Conservation (phyloP, 2,113 vertebrate species). For the Nesoenas mayeri region DNA sequence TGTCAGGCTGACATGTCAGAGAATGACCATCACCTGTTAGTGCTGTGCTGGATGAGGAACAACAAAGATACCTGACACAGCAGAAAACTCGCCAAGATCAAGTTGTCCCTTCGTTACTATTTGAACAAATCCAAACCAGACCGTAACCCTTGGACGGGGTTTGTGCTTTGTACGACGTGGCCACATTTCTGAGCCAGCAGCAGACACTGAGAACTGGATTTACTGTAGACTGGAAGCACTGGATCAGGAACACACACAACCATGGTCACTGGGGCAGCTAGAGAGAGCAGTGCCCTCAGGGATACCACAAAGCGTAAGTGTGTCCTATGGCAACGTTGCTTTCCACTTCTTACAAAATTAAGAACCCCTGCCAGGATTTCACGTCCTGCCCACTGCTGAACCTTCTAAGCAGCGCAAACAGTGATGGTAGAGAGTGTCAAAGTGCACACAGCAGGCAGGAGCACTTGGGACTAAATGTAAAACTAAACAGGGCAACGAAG, state of each 20-base stretch:
- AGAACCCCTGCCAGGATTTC: not conserved
- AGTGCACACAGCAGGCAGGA: accelerated
- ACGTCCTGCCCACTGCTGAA: not conserved
- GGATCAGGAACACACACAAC: accelerated
- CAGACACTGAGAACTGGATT: not conserved
- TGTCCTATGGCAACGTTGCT: not conserved
- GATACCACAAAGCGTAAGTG: not conserved
- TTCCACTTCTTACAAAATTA: not conserved
- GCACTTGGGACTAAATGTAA: not conserved
- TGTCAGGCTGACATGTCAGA: not conserved
- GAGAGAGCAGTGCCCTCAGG: not conserved
- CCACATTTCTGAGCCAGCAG: not conserved
- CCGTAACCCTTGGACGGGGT: not conserved
- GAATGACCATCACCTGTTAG: not conserved
- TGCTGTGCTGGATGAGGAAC: not conserved
- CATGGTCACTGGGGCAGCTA: accelerated
- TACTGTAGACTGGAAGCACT: not conserved
- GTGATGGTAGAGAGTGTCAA: not conserved
- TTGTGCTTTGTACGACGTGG: accelerated
- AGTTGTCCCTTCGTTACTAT: not conserved
- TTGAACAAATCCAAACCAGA: not conserved
- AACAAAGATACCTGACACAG: not conserved
- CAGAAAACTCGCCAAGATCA: not conserved
- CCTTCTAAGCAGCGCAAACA: not conserved
- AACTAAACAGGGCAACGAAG: not conserved